Conservation (phyloP, 2,888 invertebrate species). For the Alentia gelatinosa region DNA sequence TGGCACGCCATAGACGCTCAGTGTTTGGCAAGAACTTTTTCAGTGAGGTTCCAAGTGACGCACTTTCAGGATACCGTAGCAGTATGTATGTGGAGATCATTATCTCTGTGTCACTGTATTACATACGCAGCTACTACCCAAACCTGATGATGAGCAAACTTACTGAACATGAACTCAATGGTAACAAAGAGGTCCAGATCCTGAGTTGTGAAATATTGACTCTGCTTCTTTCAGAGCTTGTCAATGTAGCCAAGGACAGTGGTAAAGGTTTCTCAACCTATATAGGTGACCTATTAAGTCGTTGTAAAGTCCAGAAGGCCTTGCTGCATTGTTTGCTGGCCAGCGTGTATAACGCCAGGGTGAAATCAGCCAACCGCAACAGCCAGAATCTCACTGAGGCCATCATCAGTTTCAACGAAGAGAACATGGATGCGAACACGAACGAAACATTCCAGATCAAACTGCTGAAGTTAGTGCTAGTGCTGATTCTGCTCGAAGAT, state of each 20-base stretch:
- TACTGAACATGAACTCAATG: slow-evolving; percentile 85
- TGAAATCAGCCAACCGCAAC: slow-evolving; percentile 76
- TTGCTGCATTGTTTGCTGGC: slow-evolving; percentile 90
- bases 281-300: slow-evolving; percentile 86
- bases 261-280: slow-evolving; percentile 89
- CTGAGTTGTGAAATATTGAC: slow-evolving; percentile 88
- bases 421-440: slow-evolving; percentile 71
- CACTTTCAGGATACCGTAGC: slow-evolving; percentile 86
- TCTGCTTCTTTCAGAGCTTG: slow-evolving; percentile 87
- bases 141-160: slow-evolving; percentile 86
- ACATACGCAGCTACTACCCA: slow-evolving; percentile 89
- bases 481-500: slow-evolving; percentile 88
- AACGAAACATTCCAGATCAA: slow-evolving; percentile 79
- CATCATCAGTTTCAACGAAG: slow-evolving; percentile 87
- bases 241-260: slow-evolving; percentile 88
- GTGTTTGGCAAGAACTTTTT: slow-evolving; percentile 85
- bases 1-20: slow-evolving; percentile 89
- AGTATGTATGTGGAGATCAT: slow-evolving; percentile 91
- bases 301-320: slow-evolving; percentile 92
- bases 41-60: slow-evolving; percentile 83
- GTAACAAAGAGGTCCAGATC: slow-evolving; percentile 89
- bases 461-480: slow-evolving; percentile 84
- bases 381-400: slow-evolving; percentile 89
- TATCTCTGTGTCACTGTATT: slow-evolving; percentile 88
- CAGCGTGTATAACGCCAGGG: slow-evolving; percentile 84